These are phyloP conservation scores for Clinocottus analis DNA, from an alignment of 2,113 vertebrate species.

Conservation along the genomic window DNA sequence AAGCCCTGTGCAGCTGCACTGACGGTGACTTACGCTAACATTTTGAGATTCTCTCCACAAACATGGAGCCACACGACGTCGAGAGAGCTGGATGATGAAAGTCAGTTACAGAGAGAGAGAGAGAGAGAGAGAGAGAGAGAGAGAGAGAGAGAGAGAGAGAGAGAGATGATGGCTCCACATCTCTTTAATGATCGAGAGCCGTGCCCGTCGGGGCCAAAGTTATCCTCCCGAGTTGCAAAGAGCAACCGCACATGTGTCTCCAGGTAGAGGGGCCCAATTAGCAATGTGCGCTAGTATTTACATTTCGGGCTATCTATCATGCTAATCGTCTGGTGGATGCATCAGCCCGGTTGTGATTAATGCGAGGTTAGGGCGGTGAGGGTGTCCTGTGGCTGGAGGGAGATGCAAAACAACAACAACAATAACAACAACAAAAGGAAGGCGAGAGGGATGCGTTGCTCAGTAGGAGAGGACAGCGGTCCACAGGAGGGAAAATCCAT, in stretches of 20 bases:
- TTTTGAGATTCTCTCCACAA: constrained; percentile 10
- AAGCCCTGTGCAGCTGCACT: constrained; percentile 4
- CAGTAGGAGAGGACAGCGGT: constrained; percentile 75
- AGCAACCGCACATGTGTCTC: constrained; percentile 50
- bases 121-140: constrained; percentile 29
- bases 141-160: constrained; percentile 25
- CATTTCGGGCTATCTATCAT: constrained; percentile 93
- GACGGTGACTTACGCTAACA: constrained; percentile 10
- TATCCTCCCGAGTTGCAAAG: constrained; percentile 24
- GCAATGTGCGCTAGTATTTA: constrained; percentile 88
- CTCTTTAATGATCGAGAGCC: constrained; percentile 54
- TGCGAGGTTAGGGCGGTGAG: constrained; percentile 78
- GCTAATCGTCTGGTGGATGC: constrained; percentile 90
- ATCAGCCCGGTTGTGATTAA: constrained; percentile 94
- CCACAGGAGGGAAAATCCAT: constrained; percentile 49
- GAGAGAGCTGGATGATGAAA: constrained; percentile 17
- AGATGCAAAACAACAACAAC: constrained; percentile 56
- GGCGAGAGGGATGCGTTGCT: constrained; percentile 60
- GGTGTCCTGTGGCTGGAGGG: constrained; percentile 82
- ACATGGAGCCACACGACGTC: background rate
- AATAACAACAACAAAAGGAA: constrained; percentile 20
- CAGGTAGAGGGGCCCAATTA: constrained; percentile 67
- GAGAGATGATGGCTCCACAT: constrained; percentile 54
- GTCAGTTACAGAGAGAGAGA: background rate
- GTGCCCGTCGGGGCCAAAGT: constrained; percentile 38